A percentile compares a stretch with the other conserved stretches of the same genome.
phyloP scores from a whole-genome alignment of 1,140 invertebrate genomes.

The Sesamia nonagrioides region DNA sequence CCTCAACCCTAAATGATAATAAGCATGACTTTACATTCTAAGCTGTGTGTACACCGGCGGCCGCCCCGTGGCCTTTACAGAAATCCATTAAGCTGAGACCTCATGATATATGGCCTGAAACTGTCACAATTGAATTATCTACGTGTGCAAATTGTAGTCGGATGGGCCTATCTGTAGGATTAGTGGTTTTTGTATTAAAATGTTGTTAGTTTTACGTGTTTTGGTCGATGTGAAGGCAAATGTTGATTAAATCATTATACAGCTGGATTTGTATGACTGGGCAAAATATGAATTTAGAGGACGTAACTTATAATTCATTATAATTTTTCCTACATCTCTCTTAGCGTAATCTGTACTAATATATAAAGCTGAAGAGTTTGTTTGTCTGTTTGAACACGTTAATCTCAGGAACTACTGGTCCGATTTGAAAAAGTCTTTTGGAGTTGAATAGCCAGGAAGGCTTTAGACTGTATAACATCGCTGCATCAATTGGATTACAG shows the following conservation, averaged over 20 bases:
- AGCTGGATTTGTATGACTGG: neutral
- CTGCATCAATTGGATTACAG: too few relatives aligned
- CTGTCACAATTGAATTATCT: slow-evolving; percentile 54
- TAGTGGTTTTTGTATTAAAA: slow-evolving; percentile 29
- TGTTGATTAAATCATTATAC: neutral
- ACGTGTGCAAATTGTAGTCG: slow-evolving; percentile 41
- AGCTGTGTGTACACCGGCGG: slow-evolving; percentile 30
- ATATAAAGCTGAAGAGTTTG: too few relatives aligned
- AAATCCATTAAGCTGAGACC: slow-evolving; percentile 47
- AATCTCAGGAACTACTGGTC: too few relatives aligned
- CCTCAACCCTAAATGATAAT: slow-evolving; percentile 23
- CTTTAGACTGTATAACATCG: too few relatives aligned
- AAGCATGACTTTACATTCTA: slow-evolving; percentile 49
- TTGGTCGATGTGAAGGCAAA: neutral
- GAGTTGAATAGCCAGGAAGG: too few relatives aligned
- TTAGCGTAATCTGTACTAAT: too few relatives aligned
- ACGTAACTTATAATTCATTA: too few relatives aligned
- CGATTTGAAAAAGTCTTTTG: too few relatives aligned
- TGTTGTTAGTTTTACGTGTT: slow-evolving; percentile 4
- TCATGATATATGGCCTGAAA: slow-evolving; percentile 48
- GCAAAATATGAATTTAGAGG: too few relatives aligned
- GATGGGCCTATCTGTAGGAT: slow-evolving; percentile 10
- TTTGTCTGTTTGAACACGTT: too few relatives aligned
- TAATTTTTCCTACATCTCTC: too few relatives aligned
- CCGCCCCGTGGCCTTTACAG: slow-evolving; percentile 14